A percentile compares a stretch with the other conserved stretches of the same genome.
Conservation (phyloP, 53 echinoderm and acorn worm genomes). For the Arbacia lixula region DNA sequence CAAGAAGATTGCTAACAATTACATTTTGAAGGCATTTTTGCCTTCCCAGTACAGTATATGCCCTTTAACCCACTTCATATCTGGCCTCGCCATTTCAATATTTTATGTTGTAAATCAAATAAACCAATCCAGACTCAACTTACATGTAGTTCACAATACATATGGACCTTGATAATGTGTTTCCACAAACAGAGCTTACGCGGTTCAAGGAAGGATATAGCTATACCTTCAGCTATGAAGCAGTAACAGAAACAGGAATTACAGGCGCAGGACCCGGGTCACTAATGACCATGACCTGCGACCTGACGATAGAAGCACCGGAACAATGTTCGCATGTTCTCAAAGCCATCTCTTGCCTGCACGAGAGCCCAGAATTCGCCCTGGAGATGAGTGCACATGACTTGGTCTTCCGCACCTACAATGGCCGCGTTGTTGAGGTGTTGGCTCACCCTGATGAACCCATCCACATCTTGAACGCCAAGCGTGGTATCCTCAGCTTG, state of each 20-base stretch:
- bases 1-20: no score
- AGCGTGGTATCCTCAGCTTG: conserved; percentile 70
- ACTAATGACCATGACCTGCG: conserved; percentile 62
- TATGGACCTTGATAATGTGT: no score
- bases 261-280: conserved; percentile 44
- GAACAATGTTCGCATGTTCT: conserved; percentile 71
- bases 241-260: conserved; percentile 44
- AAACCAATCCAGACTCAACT: no score
- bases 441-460: conserved; percentile 65
- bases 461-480: conserved; percentile 72
- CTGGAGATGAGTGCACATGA: conserved; percentile 57
- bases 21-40: no score
- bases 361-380: neutral
- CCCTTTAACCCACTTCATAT: no score
- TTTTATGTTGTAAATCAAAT: no score
- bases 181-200: conserved; percentile 2
- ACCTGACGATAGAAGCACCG: conserved; percentile 65
- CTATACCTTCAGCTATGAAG: conserved; percentile 68
- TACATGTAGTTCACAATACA: no score
- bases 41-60: no score
- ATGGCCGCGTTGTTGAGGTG: conserved; percentile 61
- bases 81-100: no score
- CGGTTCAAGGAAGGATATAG: conserved; percentile 65
- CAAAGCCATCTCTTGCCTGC: conserved; percentile 11
- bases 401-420: conserved; percentile 53